phyloP scores from a whole-genome alignment of 2,113 vertebrate species.

The Arenaria interpres region DNA sequence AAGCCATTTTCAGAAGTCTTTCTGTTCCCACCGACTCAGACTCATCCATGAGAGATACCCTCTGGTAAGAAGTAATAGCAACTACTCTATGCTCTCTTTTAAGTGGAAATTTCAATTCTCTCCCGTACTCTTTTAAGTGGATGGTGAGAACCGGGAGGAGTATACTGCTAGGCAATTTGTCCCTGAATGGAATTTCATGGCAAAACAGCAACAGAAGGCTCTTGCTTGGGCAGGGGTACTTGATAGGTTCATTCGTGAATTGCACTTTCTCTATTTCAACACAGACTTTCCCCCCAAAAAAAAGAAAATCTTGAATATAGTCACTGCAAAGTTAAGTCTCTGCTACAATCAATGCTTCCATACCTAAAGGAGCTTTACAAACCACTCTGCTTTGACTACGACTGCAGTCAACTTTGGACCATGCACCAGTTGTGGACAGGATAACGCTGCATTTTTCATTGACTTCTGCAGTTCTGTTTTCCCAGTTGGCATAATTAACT shows the following conservation, averaged over 20 bases:
- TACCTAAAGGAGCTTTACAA: conserved; percentile 87
- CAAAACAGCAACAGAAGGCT: neutral
- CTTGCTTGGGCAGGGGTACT: neutral
- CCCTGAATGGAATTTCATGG: neutral
- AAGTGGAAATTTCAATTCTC: neutral
- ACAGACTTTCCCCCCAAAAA: neutral
- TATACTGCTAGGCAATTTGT: neutral
- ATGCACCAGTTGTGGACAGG: conserved; percentile 78
- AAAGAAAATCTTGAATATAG: neutral
- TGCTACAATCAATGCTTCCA: conserved; percentile 31
- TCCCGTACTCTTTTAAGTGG: neutral
- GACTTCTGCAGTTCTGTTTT: conserved; percentile 28
- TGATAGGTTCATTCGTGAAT: neutral
- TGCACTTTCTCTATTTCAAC: neutral
- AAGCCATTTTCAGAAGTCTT: neutral
- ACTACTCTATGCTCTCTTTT: neutral
- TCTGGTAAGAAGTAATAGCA: neutral
- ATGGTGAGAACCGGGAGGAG: neutral
- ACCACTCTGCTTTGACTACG: conserved; percentile 82
- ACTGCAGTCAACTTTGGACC: conserved; percentile 82
- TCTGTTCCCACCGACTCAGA: neutral
- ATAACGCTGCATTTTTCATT: conserved; percentile 80
- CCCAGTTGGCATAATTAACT: conserved; percentile 84
- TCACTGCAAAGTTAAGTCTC: neutral
- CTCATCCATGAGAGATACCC: neutral